Percentiles rank a stretch among this genome's conserved stretches.
These are phyloP conservation scores for Xestobium rufovillosum DNA, from an alignment of 2,888 invertebrate species.

Conservation along the genomic window DNA sequence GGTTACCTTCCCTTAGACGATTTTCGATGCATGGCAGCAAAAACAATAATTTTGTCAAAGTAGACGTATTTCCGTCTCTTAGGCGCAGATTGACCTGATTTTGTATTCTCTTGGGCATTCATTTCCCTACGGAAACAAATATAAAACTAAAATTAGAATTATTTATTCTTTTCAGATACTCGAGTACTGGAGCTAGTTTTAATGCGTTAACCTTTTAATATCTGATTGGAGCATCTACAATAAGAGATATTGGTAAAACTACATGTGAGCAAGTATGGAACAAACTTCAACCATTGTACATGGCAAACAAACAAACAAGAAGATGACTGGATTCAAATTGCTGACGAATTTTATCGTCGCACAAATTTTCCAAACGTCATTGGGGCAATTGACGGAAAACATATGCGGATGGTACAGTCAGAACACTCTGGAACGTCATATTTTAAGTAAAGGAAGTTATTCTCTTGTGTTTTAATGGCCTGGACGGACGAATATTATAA, in stretches of 20 bases:
- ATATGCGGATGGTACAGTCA: constrained; percentile 27
- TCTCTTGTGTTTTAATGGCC: constrained; percentile 21
- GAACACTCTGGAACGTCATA: constrained; percentile 24
- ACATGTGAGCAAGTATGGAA: constrained; percentile 28
- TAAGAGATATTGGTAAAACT: constrained; percentile 26
- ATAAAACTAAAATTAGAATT: constrained; percentile 7
- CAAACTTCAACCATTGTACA: constrained; percentile 19
- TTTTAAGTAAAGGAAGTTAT: constrained; percentile 29
- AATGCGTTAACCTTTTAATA: constrained; percentile 27
- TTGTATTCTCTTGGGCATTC: constrained; percentile 22
- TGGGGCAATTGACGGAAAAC: constrained; percentile 30
- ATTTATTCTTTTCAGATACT: constrained; percentile 26
- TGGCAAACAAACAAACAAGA: constrained; percentile 16
- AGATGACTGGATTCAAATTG: constrained; percentile 27
- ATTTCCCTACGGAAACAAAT: constrained; percentile 24
- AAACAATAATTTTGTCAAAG: constrained; percentile 23
- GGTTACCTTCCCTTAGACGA: constrained; percentile 16
- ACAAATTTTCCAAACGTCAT: constrained; percentile 33
- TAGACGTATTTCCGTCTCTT: constrained; percentile 26
- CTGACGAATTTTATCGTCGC: constrained; percentile 25
- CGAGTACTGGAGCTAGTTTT: constrained; percentile 28
- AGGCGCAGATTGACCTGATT: constrained; percentile 23
- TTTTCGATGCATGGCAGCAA: constrained; percentile 23
- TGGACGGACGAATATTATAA: constrained; percentile 22
- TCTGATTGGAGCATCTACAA: constrained; percentile 26